Evolutionary conservation across 2,113 vertebrate genomes (phyloP).

Genomic region (Dunckerocampus dactyliophorus): DNA sequence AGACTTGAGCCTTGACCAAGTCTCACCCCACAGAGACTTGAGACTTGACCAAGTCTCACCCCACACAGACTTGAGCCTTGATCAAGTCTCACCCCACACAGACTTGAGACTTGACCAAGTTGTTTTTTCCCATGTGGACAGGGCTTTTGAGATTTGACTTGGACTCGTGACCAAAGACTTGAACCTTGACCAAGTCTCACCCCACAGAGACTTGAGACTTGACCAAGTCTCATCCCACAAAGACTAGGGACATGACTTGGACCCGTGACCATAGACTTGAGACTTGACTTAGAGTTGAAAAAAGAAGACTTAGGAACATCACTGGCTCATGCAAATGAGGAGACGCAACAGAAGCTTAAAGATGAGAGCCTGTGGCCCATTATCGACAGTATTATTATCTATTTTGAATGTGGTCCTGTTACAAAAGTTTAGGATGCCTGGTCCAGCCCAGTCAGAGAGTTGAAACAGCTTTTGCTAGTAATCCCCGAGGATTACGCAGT

Average conservation of each 20-base stretch:
- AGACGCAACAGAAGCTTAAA: not conserved
- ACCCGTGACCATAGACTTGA: not conserved
- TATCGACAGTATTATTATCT: not conserved
- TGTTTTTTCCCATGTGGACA: too few relatives aligned
- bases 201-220: not conserved
- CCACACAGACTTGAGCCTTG: not conserved
- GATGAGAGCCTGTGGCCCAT: not conserved
- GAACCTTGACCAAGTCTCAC: not conserved
- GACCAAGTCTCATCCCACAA: too few relatives aligned
- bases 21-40: not conserved
- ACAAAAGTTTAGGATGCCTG: constrained; percentile 11
- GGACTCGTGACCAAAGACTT: not conserved
- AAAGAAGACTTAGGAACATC: not conserved
- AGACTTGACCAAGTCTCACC: not conserved
- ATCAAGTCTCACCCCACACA: too few relatives aligned
- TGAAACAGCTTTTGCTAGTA: constrained; percentile 51
- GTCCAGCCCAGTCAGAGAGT: constrained; percentile 44
- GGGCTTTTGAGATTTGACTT: not conserved
- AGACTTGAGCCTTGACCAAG: too few relatives aligned
- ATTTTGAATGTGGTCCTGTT: constrained; percentile 5
- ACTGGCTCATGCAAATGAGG: not conserved
- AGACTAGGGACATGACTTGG: not conserved
- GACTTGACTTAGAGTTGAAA: not conserved
- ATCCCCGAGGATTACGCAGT: constrained; percentile 62
- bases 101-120: not conserved